Base-by-base conservation (phyloP, 2,888 invertebrate species). In the Blomia tropicalis region DNA sequence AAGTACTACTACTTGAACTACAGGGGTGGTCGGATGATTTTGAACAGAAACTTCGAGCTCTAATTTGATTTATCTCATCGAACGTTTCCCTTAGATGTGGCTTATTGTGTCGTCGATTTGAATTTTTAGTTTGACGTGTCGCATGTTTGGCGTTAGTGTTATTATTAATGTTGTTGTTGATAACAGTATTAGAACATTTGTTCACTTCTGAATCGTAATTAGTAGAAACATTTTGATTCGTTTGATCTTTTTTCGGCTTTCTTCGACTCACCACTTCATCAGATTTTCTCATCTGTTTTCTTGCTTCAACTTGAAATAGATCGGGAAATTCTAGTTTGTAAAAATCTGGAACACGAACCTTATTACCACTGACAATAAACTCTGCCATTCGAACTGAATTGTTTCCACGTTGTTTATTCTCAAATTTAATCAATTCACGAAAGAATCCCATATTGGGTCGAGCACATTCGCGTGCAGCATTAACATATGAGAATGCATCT, bases 371-470 rank as follows among this genome's bases (percentile, higher is more conserved):
- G 11, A 58, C 4, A 14, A 17, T 14, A 22, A 11, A 43, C 23
- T 59, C 51, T 19, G 25, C 29, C 54, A 59, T 59, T 47, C 7
- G 32, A 3, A 59, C 59, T 17, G 59, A 44, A 22, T 2, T n/a
- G 22, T 43, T 59, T 17, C 43, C 43, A 4, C 17, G 19, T 2
- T 14, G 14, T 2, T 31, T 22, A 11, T 29, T 62, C 41, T 62
- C 62, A 30, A 32, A 62, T 3, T 4, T 23, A 19, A 62, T 63
- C 2, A 62, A 31, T 61, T 62, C 32, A 11, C 31, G 4, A 14
- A 62, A 27, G 23, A 62, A 62, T 22, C 31, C 62, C 4, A 5
- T 63, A 27, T 62, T 62, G 7, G 62, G 62, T 17, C 60, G 11
- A 25, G 22, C 11, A 4, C 59, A 4, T 3, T 30, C 11, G n/a